Evolutionary conservation across 2,797 vertebrate genomes (phyloP), one percentile per base, ranked within the genome.

Genomic region (Malurus leucopterus): DNA sequence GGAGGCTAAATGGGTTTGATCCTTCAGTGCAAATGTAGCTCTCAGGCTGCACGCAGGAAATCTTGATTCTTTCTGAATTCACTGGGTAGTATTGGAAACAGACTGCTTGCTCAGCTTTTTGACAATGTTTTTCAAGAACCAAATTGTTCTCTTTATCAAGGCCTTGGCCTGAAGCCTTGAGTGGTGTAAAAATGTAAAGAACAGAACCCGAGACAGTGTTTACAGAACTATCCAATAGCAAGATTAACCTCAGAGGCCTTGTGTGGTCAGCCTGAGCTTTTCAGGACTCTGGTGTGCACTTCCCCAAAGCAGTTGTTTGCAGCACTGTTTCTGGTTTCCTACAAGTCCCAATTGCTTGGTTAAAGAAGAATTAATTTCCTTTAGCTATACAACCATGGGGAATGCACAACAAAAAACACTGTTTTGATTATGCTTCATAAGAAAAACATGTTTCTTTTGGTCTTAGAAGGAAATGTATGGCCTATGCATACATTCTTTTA

Each of bases 401-500:
- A 93, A 82, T 85, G 68, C 21, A 5, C 71, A 91, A 84, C 46
- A 75, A 84, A 88, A 75, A 91, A n/a, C 15, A 23, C 65, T 93
- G 93, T 88, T 95, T 92, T 93, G 91, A 95, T 95, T 93, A 93
- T 93, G 54, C 89, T 90, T 89, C 89, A 89, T 88, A 86, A 93
- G 91, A 93, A 95, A 93, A 95, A 94, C 93, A 88, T 93, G 91
- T 92, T 93, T 93, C 91, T 92, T 92, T 93, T 89, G 77, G 74
- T 94, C 92, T 93, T 94, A 93, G 91, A 94, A 93, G 90, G 89
- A 93, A 93, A 95, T 73, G 54, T 86, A 89, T 92, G 86, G 91
- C 61, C 74, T 74, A 57, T 81, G 70, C 86, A 70, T 90, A 80
- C 89, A 90, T 91, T 94, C 88, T 90, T 95, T 77, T 74, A 92